Percentiles rank a stretch among this genome's conserved stretches.
Conservation (phyloP, 2,113 vertebrate species). For the Cichladusa arquata region DNA sequence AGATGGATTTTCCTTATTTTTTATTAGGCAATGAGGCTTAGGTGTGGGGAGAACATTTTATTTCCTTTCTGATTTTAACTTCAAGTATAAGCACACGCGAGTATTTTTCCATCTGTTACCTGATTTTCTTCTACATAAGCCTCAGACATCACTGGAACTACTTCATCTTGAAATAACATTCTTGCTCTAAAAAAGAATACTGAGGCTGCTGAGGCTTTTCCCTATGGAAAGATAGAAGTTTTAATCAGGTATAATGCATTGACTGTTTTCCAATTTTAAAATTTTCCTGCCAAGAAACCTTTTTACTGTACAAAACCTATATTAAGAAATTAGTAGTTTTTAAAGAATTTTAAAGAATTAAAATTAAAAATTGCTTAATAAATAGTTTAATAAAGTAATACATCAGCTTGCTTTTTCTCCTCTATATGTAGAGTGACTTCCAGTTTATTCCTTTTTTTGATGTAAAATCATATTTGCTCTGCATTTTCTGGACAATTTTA, state of each 20-base stretch:
- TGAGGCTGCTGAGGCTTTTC: background rate
- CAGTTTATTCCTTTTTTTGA: background rate
- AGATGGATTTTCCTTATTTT: background rate
- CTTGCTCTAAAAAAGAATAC: background rate
- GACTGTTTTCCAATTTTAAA: background rate
- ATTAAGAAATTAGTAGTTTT: background rate
- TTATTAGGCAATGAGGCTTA: background rate
- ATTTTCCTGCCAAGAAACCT: background rate
- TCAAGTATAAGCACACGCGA: background rate
- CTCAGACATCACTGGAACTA: background rate
- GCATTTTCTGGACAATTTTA: background rate
- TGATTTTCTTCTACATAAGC: background rate
- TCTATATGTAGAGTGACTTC: background rate
- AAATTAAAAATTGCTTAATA: background rate
- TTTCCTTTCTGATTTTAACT: constrained; percentile 6
- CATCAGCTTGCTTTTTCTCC: background rate
- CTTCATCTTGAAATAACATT: background rate
- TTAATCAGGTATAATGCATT: background rate
- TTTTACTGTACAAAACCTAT: background rate
- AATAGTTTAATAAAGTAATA: background rate
- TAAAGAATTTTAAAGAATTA: background rate
- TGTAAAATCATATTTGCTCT: background rate
- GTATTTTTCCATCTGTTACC: constrained; percentile 16
- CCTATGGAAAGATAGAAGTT: background rate
- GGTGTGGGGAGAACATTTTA: background rate